Conservation (phyloP, 2,113 vertebrate genomes). For the Phylloscopus trochilus region DNA sequence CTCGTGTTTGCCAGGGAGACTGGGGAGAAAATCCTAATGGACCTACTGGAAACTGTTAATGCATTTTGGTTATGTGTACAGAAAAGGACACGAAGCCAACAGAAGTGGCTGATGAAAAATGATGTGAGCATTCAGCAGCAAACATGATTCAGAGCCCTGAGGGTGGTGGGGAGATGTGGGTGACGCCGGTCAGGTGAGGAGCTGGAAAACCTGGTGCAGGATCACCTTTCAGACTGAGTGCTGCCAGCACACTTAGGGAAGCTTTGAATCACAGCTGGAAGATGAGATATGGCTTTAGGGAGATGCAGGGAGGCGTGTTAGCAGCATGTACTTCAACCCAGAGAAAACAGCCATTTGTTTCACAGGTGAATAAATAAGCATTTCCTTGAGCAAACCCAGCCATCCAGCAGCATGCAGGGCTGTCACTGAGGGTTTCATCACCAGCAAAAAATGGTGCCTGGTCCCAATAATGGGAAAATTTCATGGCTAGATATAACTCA, state of each 20-base stretch:
- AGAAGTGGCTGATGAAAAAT: constrained; percentile 43
- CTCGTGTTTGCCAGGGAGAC: not conserved
- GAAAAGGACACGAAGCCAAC: not conserved
- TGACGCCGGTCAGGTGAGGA: not conserved
- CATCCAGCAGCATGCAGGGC: not conserved
- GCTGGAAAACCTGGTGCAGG: not conserved
- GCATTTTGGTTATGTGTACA: constrained; percentile 12
- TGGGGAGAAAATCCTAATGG: constrained; percentile 49
- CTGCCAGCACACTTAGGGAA: constrained; percentile 31
- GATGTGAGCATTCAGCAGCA: not conserved
- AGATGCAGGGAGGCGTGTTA: not conserved
- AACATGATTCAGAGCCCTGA: not conserved
- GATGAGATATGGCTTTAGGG: not conserved
- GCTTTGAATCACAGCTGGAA: not conserved
- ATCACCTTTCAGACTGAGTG: constrained; percentile 38
- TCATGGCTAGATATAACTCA: not conserved
- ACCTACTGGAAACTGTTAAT: constrained; percentile 39
- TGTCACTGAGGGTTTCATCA: not conserved
- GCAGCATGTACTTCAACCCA: not conserved
- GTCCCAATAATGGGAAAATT: not conserved
- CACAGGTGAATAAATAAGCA: constrained; percentile 33
- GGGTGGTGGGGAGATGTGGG: not conserved
- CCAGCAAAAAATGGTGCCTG: not conserved
- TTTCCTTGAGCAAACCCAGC: not conserved
- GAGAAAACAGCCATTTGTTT: not conserved